Evolutionary conservation across 2,888 invertebrate species (phyloP).

Genomic region (Pocota personata): DNA sequence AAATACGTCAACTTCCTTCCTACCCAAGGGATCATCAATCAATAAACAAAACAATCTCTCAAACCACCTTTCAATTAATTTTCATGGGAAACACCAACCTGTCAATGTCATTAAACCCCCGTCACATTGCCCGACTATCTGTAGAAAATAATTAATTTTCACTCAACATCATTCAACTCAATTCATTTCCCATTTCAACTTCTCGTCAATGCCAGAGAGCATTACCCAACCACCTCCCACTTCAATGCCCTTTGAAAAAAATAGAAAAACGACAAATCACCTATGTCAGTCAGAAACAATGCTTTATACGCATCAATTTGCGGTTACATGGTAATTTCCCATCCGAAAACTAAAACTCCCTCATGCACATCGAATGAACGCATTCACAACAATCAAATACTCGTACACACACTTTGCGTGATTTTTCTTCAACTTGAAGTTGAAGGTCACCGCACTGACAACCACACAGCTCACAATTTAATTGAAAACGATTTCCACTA

Average conservation of each 20-base stretch:
- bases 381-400: not conserved
- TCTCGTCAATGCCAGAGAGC: conserved; percentile 58
- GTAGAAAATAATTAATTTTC: conserved; percentile 21
- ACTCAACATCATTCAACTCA: conserved; percentile 26
- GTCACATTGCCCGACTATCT: not conserved
- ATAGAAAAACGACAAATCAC: conserved; percentile 46
- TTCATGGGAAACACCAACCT: not conserved
- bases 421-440: conserved; percentile 60
- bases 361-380: conserved; percentile 47
- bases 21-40: not conserved
- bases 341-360: not conserved
- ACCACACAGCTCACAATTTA: not conserved
- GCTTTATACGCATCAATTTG: conserved; percentile 59
- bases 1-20: not conserved
- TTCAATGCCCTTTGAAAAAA: not conserved
- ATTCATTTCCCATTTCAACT: conserved; percentile 20
- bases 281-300: conserved; percentile 36
- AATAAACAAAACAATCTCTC: not conserved
- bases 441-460: conserved; percentile 39
- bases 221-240: conserved; percentile 16
- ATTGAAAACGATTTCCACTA: conserved; percentile 27
- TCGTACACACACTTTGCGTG: conserved; percentile 30
- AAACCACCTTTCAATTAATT: not conserved
- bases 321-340: conserved; percentile 30
- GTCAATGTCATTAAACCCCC: conserved; percentile 11